Percentiles rank a stretch among this genome's conserved stretches.
These are phyloP conservation scores for Protaetia brevitarsis DNA, from an alignment of 1,140 invertebrate species.

Conservation along the genomic window DNA sequence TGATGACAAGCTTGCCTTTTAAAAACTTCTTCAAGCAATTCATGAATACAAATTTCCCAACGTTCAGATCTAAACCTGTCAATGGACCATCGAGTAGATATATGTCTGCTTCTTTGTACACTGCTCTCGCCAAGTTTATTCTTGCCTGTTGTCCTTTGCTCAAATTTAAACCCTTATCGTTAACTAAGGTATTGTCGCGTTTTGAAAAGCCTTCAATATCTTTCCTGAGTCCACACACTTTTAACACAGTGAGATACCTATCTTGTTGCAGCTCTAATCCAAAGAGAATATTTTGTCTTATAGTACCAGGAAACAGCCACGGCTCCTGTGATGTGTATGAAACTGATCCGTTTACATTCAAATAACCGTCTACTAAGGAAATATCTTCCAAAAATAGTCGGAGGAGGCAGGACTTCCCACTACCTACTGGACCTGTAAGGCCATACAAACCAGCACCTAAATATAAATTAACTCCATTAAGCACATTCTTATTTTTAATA, in stretches of 20 bases:
- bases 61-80: constrained; percentile 78
- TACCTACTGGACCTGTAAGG: constrained; percentile 75
- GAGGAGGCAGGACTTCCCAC: constrained; percentile 63
- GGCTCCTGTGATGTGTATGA: constrained; percentile 78
- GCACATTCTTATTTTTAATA: constrained; percentile 46
- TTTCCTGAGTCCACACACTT: constrained; percentile 59
- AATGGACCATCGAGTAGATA: constrained; percentile 81
- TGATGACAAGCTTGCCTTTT: constrained; percentile 66
- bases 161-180: constrained; percentile 74
- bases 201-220: constrained; percentile 68
- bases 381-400: constrained; percentile 69
- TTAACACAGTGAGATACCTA: constrained; percentile 63
- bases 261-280: constrained; percentile 48
- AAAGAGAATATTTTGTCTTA: constrained; percentile 65
- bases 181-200: constrained; percentile 78
- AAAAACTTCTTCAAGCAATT: constrained; percentile 69
- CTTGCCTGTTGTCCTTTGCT: constrained; percentile 88
- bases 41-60: constrained; percentile 76
- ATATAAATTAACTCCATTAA: constrained; percentile 61
- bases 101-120: constrained; percentile 76
- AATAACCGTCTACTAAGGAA: constrained; percentile 55
- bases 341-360: constrained; percentile 63
- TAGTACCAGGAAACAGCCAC: constrained; percentile 67
- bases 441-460: constrained; percentile 65
- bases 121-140: constrained; percentile 80